Conservation (phyloP, 2,888 invertebrate species). For the Tyria jacobaeae region DNA sequence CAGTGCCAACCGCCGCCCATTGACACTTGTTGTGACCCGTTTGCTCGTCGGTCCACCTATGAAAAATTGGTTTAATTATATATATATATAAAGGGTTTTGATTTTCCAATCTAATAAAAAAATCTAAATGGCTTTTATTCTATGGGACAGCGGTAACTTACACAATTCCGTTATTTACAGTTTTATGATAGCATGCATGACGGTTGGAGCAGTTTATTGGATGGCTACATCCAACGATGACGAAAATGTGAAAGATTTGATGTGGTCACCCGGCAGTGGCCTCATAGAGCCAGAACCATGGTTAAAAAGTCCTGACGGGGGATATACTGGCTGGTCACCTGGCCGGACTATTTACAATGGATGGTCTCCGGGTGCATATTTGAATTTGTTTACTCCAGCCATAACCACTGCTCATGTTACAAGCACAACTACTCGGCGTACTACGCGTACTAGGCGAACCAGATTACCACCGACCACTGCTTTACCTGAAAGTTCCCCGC, state of each 20-base stretch:
- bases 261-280: constrained; percentile 7
- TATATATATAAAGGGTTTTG: too few relatives aligned
- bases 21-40: too few relatives aligned
- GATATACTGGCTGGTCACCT: constrained; percentile 10
- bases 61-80: too few relatives aligned
- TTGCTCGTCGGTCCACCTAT: too few relatives aligned
- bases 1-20: too few relatives aligned
- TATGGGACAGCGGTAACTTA: background rate
- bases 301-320: background rate
- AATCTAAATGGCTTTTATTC: too few relatives aligned
- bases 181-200: background rate
- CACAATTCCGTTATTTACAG: background rate
- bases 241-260: background rate
- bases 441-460: background rate
- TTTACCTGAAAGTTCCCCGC: background rate
- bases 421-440: background rate
- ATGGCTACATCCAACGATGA: background rate
- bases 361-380: constrained; percentile 8
- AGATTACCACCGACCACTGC: constrained; percentile 4
- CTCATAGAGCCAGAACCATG: constrained; percentile 6
- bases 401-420: background rate
- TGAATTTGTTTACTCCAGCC: background rate
- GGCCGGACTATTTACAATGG: background rate
- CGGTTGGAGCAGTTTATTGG: constrained; percentile 7
- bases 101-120: too few relatives aligned